Percentiles rank a stretch among this genome's conserved stretches.
Evolutionary conservation across 2,797 vertebrate genomes (phyloP).

Genomic region (Gallirallus australis): DNA sequence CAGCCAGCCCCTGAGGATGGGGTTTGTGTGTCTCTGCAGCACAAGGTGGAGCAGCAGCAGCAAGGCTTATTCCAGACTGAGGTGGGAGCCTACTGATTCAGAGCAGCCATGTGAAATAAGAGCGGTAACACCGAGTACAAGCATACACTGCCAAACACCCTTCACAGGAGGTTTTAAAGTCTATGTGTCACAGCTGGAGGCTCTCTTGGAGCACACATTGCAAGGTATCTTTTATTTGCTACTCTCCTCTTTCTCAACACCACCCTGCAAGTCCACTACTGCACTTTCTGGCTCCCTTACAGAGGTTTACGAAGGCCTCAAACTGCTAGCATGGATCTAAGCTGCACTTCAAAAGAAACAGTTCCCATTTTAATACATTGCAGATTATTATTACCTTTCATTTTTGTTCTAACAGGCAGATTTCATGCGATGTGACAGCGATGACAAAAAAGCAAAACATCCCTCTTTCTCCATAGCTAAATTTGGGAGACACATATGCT

Average conservation of each 20-base stretch:
- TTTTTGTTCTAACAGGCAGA: slow-evolving; percentile 1
- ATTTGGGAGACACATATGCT: slow-evolving; percentile 10
- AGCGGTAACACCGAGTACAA: fast-evolving
- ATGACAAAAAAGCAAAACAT: not conserved
- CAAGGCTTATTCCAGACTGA: not conserved
- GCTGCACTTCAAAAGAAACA: not conserved
- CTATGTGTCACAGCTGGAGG: not conserved
- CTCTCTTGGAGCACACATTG: not conserved
- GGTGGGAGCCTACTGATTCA: not conserved
- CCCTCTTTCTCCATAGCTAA: not conserved
- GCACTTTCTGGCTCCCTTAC: not conserved
- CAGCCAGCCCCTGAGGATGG: fast-evolving
- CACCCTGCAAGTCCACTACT: not conserved
- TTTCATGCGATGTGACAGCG: not conserved
- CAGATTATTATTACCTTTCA: slow-evolving; percentile 4
- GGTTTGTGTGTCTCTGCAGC: fast-evolving
- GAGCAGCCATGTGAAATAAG: not conserved
- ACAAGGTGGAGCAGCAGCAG: not conserved
- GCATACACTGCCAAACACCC: not conserved
- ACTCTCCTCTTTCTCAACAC: not conserved
- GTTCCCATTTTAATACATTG: not conserved
- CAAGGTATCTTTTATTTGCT: not conserved
- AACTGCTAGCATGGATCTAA: not conserved
- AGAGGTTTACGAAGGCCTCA: not conserved
- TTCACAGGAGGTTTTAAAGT: not conserved